These are phyloP conservation scores for Scaptomyza tumidula DNA, from an alignment of 2,888 invertebrate genomes.

Conservation along the genomic window DNA sequence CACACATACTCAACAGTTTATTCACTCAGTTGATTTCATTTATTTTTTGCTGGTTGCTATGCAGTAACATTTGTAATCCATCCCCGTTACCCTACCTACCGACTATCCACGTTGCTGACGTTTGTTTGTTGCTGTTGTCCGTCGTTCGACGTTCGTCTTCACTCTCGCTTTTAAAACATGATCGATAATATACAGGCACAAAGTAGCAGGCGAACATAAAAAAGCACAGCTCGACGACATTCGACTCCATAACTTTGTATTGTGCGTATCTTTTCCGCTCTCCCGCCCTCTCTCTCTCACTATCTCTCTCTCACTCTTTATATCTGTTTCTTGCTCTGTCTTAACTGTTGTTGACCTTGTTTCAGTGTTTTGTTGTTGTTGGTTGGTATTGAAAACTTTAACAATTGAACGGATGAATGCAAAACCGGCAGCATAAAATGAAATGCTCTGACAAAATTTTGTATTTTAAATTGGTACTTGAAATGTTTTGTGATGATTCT, in stretches of 20 bases:
- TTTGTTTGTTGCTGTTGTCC: background rate
- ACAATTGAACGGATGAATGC: slow-evolving; percentile 44
- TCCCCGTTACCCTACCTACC: background rate
- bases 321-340: background rate
- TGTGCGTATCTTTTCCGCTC: slow-evolving; percentile 24
- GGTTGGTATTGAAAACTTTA: slow-evolving; percentile 53
- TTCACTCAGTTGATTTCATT: background rate
- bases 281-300: background rate
- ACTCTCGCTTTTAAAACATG: slow-evolving; percentile 81
- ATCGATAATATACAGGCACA: slow-evolving; percentile 82
- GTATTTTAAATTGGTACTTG: background rate
- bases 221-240: slow-evolving; percentile 26
- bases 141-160: slow-evolving; percentile 40
- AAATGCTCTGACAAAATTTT: slow-evolving; percentile 3
- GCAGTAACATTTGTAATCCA: slow-evolving; percentile 7
- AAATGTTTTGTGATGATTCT: background rate
- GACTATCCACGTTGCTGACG: background rate
- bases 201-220: slow-evolving; percentile 72
- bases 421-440: slow-evolving; percentile 13
- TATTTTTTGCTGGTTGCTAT: slow-evolving; percentile 32
- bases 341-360: slow-evolving; percentile 28
- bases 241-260: slow-evolving; percentile 35
- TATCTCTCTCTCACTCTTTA: background rate
- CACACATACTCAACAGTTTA: slow-evolving; percentile 7
- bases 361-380: slow-evolving; percentile 34